These are phyloP conservation scores for Ptychoptera contaminata DNA, from an alignment of 2,888 invertebrate genomes.

Conservation along the genomic window DNA sequence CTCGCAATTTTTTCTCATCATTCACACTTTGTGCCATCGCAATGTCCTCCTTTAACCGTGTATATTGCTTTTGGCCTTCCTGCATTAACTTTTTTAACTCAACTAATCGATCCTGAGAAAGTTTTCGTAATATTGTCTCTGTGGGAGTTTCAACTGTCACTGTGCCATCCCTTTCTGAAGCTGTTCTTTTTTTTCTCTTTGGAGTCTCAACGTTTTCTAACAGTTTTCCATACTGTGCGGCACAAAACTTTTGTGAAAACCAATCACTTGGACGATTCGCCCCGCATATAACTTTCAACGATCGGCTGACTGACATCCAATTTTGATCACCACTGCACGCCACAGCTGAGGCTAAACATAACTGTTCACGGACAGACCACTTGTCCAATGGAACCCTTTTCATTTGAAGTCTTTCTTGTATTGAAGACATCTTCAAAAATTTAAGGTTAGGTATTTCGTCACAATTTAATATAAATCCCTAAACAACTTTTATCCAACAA, in stretches of 20 bases:
- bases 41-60: constrained; percentile 46
- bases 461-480: no score
- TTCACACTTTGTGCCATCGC: constrained; percentile 33
- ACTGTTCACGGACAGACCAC: constrained; percentile 73
- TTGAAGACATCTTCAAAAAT: constrained; percentile 14
- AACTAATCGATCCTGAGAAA: constrained; percentile 60
- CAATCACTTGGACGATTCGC: constrained; percentile 62
- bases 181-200: constrained; percentile 64
- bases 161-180: constrained; percentile 11
- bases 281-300: constrained; percentile 62
- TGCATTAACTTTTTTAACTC: constrained; percentile 58
- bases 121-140: constrained; percentile 58
- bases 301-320: constrained; percentile 77
- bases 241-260: constrained; percentile 85
- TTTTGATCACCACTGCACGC: constrained; percentile 76
- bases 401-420: constrained; percentile 25
- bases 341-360: constrained; percentile 76
- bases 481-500: no score
- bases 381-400: constrained; percentile 62
- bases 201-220: constrained; percentile 71
- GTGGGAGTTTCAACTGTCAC: constrained; percentile 52
- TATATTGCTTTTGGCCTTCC: constrained; percentile 58
- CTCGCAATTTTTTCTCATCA: constrained; percentile 54
- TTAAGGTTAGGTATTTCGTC: no score
- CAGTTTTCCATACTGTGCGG: constrained; percentile 70